Conservation (phyloP, 1,140 invertebrate species). For the Steinernema khuongi region DNA sequence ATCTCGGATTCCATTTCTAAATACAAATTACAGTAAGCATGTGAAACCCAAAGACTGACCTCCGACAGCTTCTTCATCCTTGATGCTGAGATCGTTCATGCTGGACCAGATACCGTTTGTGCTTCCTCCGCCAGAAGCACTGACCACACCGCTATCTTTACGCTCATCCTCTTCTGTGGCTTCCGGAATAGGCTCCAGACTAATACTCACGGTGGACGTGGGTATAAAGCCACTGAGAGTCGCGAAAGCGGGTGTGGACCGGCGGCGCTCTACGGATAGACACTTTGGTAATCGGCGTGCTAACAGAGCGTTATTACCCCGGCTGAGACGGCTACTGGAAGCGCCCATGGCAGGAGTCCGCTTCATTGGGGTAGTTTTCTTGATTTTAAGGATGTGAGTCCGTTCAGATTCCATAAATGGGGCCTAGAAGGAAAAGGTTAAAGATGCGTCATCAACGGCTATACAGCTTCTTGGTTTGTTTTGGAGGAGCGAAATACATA, state of each 20-base stretch:
- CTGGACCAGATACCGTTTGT: neutral
- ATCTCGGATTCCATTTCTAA: neutral
- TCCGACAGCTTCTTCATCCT: neutral
- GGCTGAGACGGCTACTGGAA: neutral
- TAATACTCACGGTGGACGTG: neutral
- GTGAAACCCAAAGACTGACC: neutral
- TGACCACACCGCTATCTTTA: neutral
- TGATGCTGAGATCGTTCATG: neutral
- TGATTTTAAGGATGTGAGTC: neutral
- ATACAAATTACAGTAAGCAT: no score
- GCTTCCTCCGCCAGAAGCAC: neutral
- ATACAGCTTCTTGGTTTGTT: no score
- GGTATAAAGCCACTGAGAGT: neutral
- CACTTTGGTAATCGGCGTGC: neutral
- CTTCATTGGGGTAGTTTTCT: neutral
- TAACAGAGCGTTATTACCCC: slow-evolving; percentile 1
- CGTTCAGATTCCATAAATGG: neutral
- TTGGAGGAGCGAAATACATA: no score
- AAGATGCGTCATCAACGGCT: neutral
- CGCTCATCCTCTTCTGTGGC: neutral
- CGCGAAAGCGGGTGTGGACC: neutral
- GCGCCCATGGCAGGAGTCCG: neutral
- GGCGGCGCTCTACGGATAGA: neutral
- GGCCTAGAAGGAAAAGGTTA: no score
- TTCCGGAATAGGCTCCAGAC: neutral